Conservation (phyloP, 2,797 vertebrate genomes). For the Brachymystax lenok region DNA sequence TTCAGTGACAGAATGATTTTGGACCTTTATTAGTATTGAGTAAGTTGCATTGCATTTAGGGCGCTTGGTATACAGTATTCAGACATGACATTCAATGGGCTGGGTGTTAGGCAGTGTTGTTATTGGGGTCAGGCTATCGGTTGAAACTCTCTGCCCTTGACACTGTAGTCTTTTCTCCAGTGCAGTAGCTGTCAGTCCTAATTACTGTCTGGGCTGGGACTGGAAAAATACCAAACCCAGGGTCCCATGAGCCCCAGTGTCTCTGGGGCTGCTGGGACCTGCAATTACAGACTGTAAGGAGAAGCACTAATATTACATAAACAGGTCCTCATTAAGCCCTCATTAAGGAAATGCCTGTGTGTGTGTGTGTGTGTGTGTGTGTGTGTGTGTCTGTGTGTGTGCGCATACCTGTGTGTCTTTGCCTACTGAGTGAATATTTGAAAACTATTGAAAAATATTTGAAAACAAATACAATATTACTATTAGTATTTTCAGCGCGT, state of each 20-base stretch:
- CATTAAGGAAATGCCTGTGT: slow-evolving; percentile 1
- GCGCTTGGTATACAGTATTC: background rate
- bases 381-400: background rate
- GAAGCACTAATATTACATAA: slow-evolving; percentile 3
- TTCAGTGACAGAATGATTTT: background rate
- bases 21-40: background rate
- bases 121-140: background rate
- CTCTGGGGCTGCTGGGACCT: background rate
- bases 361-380: background rate
- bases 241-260: slow-evolving; percentile 5
- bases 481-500: background rate
- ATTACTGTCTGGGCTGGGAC: slow-evolving; percentile 7
- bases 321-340: slow-evolving; percentile 7
- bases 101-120: slow-evolving; percentile 1
- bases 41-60: background rate
- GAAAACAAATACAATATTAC: slow-evolving; percentile 1
- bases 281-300: slow-evolving; percentile 5
- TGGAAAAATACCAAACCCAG: background rate
- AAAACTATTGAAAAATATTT: too few species aligned
- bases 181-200: slow-evolving; percentile 40
- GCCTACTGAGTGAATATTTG: background rate
- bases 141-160: slow-evolving; percentile 2
- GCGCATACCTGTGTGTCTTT: background rate
- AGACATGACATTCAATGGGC: background rate
- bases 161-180: slow-evolving; percentile 29